phyloP scores from a whole-genome alignment of 92 coral and sea anemone species.

The Actinostola sp. region DNA sequence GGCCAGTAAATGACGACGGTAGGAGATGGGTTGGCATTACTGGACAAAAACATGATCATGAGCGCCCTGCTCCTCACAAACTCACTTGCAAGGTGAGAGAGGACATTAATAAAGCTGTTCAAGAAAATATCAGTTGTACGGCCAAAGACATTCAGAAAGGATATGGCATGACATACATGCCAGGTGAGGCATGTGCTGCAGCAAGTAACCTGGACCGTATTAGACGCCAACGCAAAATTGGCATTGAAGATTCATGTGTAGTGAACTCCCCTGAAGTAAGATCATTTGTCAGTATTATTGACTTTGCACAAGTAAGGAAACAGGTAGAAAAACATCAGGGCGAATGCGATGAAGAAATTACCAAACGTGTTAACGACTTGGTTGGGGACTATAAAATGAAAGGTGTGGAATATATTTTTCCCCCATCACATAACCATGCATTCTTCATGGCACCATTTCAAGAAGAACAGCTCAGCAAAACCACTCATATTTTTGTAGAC shows the following conservation, averaged over 20 bases:
- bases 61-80: slow-evolving; percentile 27
- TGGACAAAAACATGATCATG: slow-evolving; percentile 8
- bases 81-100: slow-evolving; percentile 5
- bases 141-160: slow-evolving; percentile 55
- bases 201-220: slow-evolving; percentile 19
- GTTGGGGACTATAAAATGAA: slow-evolving; percentile 16
- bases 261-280: not conserved
- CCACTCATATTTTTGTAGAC: not conserved
- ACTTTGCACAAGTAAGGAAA: slow-evolving; percentile 28
- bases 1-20: slow-evolving; percentile 34
- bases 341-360: not conserved
- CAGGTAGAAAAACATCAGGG: slow-evolving; percentile 16
- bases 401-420: not conserved
- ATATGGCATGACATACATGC: slow-evolving; percentile 22
- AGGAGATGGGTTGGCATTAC: slow-evolving; percentile 36
- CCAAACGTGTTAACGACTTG: slow-evolving; percentile 1
- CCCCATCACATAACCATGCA: not conserved
- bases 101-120: too few relatives aligned
- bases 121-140: slow-evolving; percentile 16
- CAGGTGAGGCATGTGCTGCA: slow-evolving; percentile 6
- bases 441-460: slow-evolving; percentile 7
- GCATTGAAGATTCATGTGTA: not conserved
- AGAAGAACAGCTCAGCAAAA: not conserved
- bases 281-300: slow-evolving; percentile 19
- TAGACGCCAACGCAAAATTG: slow-evolving; percentile 19